Evolutionary conservation across 1,140 invertebrate species (phyloP), one percentile per base, ranked within the genome.

Genomic region (Monochamus saltuarius): DNA sequence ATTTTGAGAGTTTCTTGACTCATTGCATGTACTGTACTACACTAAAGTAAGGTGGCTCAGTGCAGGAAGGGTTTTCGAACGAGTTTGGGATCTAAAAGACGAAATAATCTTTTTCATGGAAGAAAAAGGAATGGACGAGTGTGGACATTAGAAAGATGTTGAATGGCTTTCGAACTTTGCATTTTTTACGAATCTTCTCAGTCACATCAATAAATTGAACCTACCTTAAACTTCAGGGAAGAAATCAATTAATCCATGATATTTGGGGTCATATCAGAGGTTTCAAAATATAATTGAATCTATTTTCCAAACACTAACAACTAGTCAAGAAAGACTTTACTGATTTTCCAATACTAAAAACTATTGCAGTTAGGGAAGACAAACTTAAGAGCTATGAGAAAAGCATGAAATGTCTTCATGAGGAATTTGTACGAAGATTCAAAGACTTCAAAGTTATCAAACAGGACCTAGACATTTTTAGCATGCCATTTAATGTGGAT

Each of bases 31-130:
- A 46, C 43, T 68, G 42, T 72, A 69, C 65, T 61, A 68, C 59
- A 65, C 56, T 58, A 58, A 70, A 64, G 66, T 75, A 53, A 64
- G 64, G 58, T 76, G 68, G 67, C 57, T 73, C 13, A 74, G 60
- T 34, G 55, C 64, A 62, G 67, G 47, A 10, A 42, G 37, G 17
- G 50, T 53, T 13, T 55, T 61, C 10, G 51, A 61, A 56, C 17
- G 43, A 29, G 34, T 61, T n/a, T 61, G 53, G 40, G 51, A 61
- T 56, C 49, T 61, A 50, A 38, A 50, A 42, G 17, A 61, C 34
- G 35, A 61, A 56, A 50, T 50, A 13, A 4, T 17, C 13, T 6
- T 7, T 35, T 50, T 50, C n/a, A 11, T 50, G 29, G 22, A 29
- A 22, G 29, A 34, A 7, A 34, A 50, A 50, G 47, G 29, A 35